Evolutionary conservation across 2,113 vertebrate genomes (phyloP).

Genomic region (Sebastes schlegelii): DNA sequence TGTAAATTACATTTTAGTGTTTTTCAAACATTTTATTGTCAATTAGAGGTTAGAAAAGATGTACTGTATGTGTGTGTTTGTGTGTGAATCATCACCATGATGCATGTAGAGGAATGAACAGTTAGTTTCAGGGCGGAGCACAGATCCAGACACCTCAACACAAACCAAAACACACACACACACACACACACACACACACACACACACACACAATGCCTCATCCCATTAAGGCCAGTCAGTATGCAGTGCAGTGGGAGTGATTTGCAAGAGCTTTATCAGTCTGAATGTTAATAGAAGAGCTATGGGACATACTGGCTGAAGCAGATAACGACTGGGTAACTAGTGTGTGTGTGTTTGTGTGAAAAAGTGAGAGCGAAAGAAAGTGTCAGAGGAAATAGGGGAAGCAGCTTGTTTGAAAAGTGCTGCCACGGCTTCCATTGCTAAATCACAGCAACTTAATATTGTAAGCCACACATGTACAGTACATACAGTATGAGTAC

Average conservation of each 20-base stretch:
- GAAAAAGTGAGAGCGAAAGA: constrained; percentile 5
- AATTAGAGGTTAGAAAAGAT: not conserved
- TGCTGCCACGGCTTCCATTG: not conserved
- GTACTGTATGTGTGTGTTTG: not conserved
- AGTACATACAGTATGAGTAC: not conserved
- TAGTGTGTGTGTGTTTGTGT: constrained; percentile 8
- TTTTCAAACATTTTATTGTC: constrained; percentile 1
- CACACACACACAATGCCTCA: constrained; percentile 38
- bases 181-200: constrained; percentile 1
- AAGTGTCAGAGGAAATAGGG: constrained; percentile 23
- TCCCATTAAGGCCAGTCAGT: constrained; percentile 59
- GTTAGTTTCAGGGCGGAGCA: constrained; percentile 38
- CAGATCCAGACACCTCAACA: constrained; percentile 26
- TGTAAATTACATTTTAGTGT: not conserved
- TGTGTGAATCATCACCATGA: constrained; percentile 2
- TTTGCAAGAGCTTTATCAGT: constrained; percentile 65
- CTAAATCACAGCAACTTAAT: not conserved
- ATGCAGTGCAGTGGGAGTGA: constrained; percentile 51
- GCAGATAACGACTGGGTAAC: constrained; percentile 55
- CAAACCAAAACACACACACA: not conserved
- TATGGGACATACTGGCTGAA: constrained; percentile 55
- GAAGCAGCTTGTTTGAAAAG: not conserved
- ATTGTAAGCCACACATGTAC: not conserved
- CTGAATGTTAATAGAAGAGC: constrained; percentile 70
- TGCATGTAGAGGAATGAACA: constrained; percentile 18